phyloP scores from a whole-genome alignment of 2,113 vertebrate species.

The Atrichornis clamosus region DNA sequence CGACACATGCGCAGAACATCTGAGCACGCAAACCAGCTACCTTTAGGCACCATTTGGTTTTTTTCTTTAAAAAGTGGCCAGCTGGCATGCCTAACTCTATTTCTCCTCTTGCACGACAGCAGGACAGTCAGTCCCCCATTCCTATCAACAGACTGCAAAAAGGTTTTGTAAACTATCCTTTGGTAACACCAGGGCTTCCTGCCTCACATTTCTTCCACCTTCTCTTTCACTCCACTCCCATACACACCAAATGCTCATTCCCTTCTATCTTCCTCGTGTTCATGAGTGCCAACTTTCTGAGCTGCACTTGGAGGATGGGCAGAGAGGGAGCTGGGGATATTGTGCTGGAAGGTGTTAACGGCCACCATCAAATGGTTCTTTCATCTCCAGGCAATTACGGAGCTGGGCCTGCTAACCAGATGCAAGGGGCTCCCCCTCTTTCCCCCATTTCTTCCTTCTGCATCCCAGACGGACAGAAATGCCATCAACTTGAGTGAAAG shows the following conservation, averaged over 20 bases:
- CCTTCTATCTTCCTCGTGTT: not conserved
- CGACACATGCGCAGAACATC: not conserved
- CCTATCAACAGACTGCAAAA: not conserved
- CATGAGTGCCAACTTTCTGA: not conserved
- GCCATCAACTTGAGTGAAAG: not conserved
- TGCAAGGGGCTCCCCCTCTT: conserved; percentile 26
- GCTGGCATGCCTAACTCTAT: not conserved
- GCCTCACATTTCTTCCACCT: not conserved
- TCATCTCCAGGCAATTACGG: conserved; percentile 40
- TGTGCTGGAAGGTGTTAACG: conserved; percentile 14
- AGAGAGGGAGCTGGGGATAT: not conserved
- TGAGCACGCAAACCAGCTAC: not conserved
- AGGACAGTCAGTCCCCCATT: not conserved
- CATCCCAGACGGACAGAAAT: conserved; percentile 12
- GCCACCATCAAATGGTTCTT: conserved; percentile 38
- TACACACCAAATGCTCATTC: not conserved
- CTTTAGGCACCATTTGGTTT: not conserved
- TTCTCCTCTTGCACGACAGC: not conserved
- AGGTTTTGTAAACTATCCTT: not conserved
- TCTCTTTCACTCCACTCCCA: not conserved
- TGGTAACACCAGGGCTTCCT: not conserved
- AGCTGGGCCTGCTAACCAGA: conserved; percentile 48
- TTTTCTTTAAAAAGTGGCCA: not conserved
- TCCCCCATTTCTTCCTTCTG: not conserved
- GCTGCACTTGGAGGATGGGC: not conserved